Conservation (phyloP, 2,797 vertebrate genomes). For the Emys orbicularis region DNA sequence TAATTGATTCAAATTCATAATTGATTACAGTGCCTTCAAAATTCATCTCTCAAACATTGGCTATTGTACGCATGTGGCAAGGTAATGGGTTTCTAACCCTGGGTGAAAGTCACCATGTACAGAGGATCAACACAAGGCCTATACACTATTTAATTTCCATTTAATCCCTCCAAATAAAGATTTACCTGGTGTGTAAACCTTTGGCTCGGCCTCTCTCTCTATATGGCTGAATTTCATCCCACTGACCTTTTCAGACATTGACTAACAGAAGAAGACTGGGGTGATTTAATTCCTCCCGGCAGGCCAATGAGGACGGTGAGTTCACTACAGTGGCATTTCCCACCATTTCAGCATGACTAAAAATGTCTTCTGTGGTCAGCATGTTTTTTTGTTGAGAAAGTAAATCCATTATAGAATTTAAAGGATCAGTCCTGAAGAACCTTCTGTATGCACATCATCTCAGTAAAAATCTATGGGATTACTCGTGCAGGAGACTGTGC, state of each 20-base stretch:
- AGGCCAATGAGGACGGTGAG: not conserved
- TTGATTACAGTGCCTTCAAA: not conserved
- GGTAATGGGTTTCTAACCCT: not conserved
- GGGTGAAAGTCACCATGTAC: not conserved
- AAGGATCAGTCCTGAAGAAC: not conserved
- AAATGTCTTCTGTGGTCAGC: not conserved
- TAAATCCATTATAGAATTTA: not conserved
- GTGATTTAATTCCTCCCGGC: not conserved
- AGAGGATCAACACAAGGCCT: not conserved
- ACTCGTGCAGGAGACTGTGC: not conserved
- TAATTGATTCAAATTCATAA: not conserved
- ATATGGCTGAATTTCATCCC: not conserved
- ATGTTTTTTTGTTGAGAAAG: not conserved
- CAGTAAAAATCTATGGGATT: not conserved
- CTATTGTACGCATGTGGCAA: not conserved
- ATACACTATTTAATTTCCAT: not conserved
- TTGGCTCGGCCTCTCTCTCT: not conserved
- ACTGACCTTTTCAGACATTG: not conserved
- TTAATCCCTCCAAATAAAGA: no score
- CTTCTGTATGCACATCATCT: not conserved
- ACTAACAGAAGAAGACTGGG: not conserved
- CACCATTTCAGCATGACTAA: not conserved
- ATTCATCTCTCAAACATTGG: not conserved
- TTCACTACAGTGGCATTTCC: not conserved
- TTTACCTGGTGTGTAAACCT: rapidly evolving